A percentile compares a stretch with the other conserved stretches of the same genome.
phyloP scores from a whole-genome alignment of 2,797 vertebrate genomes.

The Coranthus polyacanthus region DNA sequence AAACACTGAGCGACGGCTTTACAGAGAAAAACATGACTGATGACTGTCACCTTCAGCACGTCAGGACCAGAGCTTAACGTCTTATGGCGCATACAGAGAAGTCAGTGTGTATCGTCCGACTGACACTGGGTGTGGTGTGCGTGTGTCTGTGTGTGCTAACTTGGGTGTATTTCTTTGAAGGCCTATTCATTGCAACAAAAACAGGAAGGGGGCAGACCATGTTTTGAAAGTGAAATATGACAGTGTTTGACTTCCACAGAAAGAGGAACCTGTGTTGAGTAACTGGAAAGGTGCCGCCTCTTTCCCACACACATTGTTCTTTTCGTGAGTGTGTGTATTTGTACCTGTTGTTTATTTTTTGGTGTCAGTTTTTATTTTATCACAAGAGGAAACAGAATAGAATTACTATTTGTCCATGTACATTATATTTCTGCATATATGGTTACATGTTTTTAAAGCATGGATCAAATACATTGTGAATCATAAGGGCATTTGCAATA shows the following conservation, averaged over 20 bases:
- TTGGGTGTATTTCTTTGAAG: conserved; percentile 5
- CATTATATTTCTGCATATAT: no score
- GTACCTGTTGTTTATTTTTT: conserved; percentile 23
- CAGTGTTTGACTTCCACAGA: conserved; percentile 61
- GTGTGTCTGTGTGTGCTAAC: not conserved
- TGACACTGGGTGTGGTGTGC: not conserved
- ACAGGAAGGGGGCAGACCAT: conserved; percentile 69
- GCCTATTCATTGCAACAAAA: conserved; percentile 49
- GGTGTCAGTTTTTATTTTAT: conserved; percentile 3
- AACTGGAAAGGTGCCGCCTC: conserved; percentile 69
- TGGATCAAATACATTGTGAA: no score
- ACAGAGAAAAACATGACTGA: conserved; percentile 7
- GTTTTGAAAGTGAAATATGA: conserved; percentile 73
- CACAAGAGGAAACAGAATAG: not conserved
- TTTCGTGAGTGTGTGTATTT: conserved; percentile 29
- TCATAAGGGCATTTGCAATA: no score
- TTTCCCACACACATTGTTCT: conserved; percentile 39
- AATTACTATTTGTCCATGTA: not conserved
- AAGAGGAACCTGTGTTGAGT: conserved; percentile 77
- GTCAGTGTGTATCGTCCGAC: not conserved
- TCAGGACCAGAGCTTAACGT: conserved; percentile 14
- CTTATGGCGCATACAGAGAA: not conserved
- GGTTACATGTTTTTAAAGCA: no score
- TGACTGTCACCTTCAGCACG: conserved; percentile 19
- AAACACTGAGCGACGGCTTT: conserved; percentile 26